Evolutionary conservation across 2,797 vertebrate genomes (phyloP).

Genomic region (Vultur gryphus): DNA sequence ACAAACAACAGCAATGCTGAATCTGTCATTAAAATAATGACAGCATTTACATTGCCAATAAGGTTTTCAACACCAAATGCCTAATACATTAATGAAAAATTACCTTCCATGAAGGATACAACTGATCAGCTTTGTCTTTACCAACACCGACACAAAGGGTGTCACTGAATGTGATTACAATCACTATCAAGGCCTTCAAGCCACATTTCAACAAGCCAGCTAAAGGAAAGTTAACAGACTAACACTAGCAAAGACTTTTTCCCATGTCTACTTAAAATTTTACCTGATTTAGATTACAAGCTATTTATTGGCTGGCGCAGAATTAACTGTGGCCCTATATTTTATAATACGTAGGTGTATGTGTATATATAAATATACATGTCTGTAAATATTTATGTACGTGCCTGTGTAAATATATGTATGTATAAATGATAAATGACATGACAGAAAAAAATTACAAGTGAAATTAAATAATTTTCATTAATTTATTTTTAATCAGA

Average conservation of each 20-base stretch:
- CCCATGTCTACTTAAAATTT: background rate
- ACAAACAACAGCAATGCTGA: background rate
- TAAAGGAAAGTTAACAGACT: background rate
- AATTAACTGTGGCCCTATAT: background rate
- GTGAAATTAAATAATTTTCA: background rate
- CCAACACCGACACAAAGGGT: background rate
- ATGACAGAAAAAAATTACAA: background rate
- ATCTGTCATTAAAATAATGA: background rate
- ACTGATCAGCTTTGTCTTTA: slow-evolving; percentile 44
- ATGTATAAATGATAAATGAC: background rate
- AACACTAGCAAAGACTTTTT: background rate
- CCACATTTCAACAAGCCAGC: slow-evolving; percentile 20
- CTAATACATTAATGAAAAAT: background rate
- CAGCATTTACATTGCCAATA: background rate
- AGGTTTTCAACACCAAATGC: background rate
- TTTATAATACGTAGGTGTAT: background rate
- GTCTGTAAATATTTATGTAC: no score
- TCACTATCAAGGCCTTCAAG: slow-evolving; percentile 22
- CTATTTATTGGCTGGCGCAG: background rate
- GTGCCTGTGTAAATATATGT: background rate
- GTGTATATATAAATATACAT: background rate
- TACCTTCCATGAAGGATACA: slow-evolving; percentile 26
- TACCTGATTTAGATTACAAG: slow-evolving; percentile 4
- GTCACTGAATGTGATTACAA: slow-evolving; percentile 14
- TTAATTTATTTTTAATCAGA: background rate